phyloP scores from a whole-genome alignment of 2,888 invertebrate genomes.

The Cylloceria caligata region DNA sequence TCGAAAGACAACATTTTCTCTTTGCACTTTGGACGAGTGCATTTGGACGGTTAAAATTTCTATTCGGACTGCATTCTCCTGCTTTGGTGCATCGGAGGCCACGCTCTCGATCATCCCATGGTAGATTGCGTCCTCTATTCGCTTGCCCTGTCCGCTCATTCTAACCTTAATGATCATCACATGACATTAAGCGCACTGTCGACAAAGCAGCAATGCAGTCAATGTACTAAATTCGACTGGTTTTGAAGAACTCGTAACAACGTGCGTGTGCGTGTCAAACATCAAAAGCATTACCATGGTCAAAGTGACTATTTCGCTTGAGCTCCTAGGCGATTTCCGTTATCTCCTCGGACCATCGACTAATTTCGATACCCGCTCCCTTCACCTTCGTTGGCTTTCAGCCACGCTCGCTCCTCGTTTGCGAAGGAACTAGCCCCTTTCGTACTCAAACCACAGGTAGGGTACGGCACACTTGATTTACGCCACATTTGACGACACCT shows the following conservation, averaged over 20 bases:
- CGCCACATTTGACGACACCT: slow-evolving; percentile 34
- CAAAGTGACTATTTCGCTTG: slow-evolving; percentile 15
- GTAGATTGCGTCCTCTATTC: not conserved
- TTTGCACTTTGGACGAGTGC: not conserved
- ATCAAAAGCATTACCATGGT: slow-evolving; percentile 7
- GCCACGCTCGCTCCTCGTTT: not conserved
- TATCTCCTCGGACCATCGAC: slow-evolving; percentile 23
- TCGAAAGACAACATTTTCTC: not conserved
- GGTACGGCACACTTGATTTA: slow-evolving; percentile 31
- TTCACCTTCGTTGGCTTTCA: not conserved
- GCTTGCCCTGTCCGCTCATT: slow-evolving; percentile 3
- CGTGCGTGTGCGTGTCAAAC: slow-evolving; percentile 4
- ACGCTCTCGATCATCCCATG: not conserved
- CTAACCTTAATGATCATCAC: slow-evolving; percentile 23
- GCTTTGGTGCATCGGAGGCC: not conserved
- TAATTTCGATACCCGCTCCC: slow-evolving; percentile 10
- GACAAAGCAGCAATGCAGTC: not conserved
- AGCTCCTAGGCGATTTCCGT: slow-evolving; percentile 15
- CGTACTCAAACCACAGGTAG: slow-evolving; percentile 23
- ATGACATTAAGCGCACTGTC: not conserved
- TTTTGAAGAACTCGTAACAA: slow-evolving; percentile 17
- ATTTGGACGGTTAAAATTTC: not conserved
- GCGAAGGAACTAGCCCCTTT: not conserved
- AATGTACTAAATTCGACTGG: slow-evolving; percentile 1
- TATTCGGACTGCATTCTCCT: not conserved